A percentile compares a stretch with the other conserved stretches of the same genome.
phyloP scores from a whole-genome alignment of 2,113 vertebrate species.

The Potamarius usumacintae region DNA sequence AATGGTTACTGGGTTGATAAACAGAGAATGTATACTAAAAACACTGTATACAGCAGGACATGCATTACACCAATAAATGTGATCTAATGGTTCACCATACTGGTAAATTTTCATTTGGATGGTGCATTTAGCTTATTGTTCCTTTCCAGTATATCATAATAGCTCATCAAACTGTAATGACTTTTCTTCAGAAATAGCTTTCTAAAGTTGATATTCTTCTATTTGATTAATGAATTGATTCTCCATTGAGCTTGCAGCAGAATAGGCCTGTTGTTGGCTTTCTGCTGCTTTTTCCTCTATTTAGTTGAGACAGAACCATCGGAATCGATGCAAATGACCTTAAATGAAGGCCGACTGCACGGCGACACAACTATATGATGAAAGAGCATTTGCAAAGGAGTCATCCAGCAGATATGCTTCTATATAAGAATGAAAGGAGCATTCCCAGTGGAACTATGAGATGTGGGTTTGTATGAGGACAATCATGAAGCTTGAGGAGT shows the following conservation, averaged over 20 bases:
- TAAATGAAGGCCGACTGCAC: conserved; percentile 15
- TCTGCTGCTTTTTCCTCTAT: conserved; percentile 18
- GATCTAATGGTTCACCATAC: conserved; percentile 12
- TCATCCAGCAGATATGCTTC: conserved; percentile 11
- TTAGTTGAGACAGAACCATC: conserved; percentile 34
- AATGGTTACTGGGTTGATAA: background rate
- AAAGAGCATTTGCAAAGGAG: conserved; percentile 8
- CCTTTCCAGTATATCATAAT: conserved; percentile 12
- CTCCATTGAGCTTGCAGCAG: conserved; percentile 16
- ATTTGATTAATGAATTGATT: conserved; percentile 53
- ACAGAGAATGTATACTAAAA: background rate
- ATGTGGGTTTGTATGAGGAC: conserved; percentile 19
- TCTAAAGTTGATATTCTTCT: conserved; percentile 38
- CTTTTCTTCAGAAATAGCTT: conserved; percentile 40
- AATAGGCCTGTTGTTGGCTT: conserved; percentile 29
- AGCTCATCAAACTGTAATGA: conserved; percentile 25
- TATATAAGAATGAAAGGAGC: conserved; percentile 23
- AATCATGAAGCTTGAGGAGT: background rate
- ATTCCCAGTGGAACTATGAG: conserved; percentile 10
- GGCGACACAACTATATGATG: conserved; percentile 38
- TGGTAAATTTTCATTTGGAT: conserved; percentile 29
- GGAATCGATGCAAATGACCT: conserved; percentile 45
- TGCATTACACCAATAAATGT: background rate
- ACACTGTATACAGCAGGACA: background rate
- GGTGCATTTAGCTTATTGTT: conserved; percentile 13